Conservation (phyloP, 2,113 vertebrate genomes). For the Talpa occidentalis region DNA sequence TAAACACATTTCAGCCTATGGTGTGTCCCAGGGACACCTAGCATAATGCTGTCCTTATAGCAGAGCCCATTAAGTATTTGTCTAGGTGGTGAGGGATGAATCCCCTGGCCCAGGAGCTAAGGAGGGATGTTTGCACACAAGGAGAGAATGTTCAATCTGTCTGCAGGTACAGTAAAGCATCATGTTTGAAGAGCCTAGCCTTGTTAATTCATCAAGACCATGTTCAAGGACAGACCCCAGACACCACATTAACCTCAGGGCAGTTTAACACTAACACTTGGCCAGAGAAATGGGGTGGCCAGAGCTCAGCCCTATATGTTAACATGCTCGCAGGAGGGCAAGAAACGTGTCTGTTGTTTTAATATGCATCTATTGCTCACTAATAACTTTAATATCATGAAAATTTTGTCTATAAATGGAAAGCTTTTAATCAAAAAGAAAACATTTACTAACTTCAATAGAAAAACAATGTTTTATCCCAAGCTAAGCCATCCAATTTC, state of each 20-base stretch:
- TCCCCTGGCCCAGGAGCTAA: not conserved
- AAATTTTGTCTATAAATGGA: not conserved
- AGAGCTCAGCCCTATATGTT: not conserved
- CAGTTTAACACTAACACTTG: not conserved
- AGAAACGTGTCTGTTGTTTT: not conserved
- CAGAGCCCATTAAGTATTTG: not conserved
- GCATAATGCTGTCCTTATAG: not conserved
- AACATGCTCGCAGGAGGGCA: not conserved
- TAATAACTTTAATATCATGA: not conserved
- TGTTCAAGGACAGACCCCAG: not conserved
- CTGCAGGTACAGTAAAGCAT: not conserved
- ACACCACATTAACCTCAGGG: no score
- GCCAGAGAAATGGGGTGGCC: not conserved
- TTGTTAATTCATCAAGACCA: not conserved
- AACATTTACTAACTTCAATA: constrained; percentile 34
- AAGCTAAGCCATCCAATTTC: not conserved
- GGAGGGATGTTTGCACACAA: not conserved
- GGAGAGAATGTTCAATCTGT: not conserved
- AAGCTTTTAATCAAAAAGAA: not conserved
- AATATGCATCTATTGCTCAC: not conserved
- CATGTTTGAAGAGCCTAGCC: not conserved
- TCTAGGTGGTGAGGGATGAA: not conserved
- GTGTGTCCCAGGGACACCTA: not conserved
- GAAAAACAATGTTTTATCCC: not conserved
- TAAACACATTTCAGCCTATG: not conserved